Conservation (phyloP, 2,797 vertebrate species). For the Merluccius polli region DNA sequence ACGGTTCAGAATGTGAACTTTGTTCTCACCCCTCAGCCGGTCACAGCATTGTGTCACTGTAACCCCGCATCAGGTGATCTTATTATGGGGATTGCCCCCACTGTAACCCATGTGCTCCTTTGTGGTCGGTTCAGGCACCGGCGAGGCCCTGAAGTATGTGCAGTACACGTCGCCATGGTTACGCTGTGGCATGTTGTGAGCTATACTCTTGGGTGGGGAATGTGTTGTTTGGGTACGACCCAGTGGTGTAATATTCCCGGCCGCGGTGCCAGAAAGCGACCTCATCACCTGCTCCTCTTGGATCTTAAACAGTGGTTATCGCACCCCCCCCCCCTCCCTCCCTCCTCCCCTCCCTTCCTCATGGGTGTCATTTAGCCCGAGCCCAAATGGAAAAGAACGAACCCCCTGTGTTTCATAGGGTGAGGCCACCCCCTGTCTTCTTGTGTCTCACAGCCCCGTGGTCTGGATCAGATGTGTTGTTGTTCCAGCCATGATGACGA, state of each 20-base stretch:
- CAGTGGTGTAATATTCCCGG: not conserved
- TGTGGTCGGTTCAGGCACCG: constrained; percentile 36
- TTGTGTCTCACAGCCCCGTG: not conserved
- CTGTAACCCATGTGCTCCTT: constrained; percentile 31
- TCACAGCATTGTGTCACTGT: constrained; percentile 58
- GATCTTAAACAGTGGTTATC: too few relatives aligned
- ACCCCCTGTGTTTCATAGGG: too few relatives aligned
- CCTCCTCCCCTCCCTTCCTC: too few relatives aligned
- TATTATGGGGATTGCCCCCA: constrained; percentile 49
- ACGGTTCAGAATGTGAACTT: constrained; percentile 33
- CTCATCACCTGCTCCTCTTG: not conserved
- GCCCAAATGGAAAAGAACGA: too few relatives aligned
- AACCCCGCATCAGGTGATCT: constrained; percentile 57
- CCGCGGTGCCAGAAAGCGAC: not conserved
- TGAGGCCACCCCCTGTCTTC: not conserved
- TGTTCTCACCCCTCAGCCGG: constrained; percentile 45
- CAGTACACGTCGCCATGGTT: not conserved
- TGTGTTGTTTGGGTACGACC: not conserved
- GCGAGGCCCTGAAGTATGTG: constrained; percentile 35
- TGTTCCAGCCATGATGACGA: not conserved
- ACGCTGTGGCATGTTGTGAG: too few relatives aligned
- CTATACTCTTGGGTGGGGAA: not conserved
- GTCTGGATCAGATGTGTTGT: not conserved
- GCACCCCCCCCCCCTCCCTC: too few relatives aligned
- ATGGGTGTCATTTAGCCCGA: too few relatives aligned